Evolutionary conservation across 2,888 invertebrate species (phyloP).

Genomic region (Lissonota sp.): DNA sequence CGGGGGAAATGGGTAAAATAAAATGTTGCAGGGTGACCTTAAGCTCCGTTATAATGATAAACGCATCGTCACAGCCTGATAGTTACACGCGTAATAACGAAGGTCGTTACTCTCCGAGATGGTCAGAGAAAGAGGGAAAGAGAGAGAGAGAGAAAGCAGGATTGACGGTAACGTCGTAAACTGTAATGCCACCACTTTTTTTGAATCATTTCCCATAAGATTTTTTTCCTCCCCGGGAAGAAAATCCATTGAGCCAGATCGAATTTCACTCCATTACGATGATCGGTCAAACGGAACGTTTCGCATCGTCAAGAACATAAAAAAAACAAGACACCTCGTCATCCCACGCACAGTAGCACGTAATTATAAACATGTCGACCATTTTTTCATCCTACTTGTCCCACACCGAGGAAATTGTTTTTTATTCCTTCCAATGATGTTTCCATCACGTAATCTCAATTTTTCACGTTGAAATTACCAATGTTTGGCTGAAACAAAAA

Average conservation of each 20-base stretch:
- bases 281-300: background rate
- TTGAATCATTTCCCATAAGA: background rate
- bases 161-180: slow-evolving; percentile 48
- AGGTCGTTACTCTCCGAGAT: slow-evolving; percentile 63
- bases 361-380: background rate
- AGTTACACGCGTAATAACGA: slow-evolving; percentile 66
- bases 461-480: no score
- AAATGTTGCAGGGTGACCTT: slow-evolving; percentile 59
- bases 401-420: background rate
- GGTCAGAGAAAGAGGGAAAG: background rate
- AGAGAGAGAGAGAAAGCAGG: background rate
- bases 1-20: background rate
- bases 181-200: slow-evolving; percentile 8
- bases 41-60: slow-evolving; percentile 63
- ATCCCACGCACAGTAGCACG: background rate
- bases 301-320: background rate
- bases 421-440: background rate
- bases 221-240: background rate
- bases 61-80: slow-evolving; percentile 69
- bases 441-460: no score
- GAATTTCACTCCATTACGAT: slow-evolving; percentile 31
- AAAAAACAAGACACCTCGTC: background rate
- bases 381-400: background rate
- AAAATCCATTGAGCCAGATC: background rate
- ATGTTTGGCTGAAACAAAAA: no score